phyloP scores from a whole-genome alignment of 2,113 vertebrate species.

The Thymallus thymallus region DNA sequence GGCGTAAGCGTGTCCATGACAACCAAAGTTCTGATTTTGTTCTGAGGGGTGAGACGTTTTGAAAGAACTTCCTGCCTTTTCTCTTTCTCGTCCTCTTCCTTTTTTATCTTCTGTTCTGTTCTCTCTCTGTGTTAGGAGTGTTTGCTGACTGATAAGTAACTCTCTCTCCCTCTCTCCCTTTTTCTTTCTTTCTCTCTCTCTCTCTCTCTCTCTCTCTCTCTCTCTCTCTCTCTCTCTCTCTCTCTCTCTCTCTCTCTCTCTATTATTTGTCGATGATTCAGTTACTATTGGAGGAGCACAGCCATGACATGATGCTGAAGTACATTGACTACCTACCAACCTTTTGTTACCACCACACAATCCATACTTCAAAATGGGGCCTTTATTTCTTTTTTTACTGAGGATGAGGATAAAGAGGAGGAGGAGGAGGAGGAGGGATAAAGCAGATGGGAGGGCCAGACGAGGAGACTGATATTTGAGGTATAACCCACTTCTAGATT shows the following conservation, averaged over 20 bases:
- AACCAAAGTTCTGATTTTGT: conserved; percentile 95
- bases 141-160: neutral
- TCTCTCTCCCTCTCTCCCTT: neutral
- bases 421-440: conserved; percentile 20
- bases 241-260: neutral
- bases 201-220: neutral
- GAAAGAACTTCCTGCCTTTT: neutral
- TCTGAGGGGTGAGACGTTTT: conserved; percentile 87
- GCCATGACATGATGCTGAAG: conserved; percentile 88
- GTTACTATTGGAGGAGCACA: conserved; percentile 92
- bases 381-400: conserved; percentile 82
- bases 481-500: conserved; percentile 52
- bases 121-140: neutral
- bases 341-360: conserved; percentile 84
- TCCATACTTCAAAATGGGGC: conserved; percentile 80
- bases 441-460: conserved; percentile 64
- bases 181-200: neutral
- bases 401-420: conserved; percentile 80
- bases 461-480: conserved; percentile 82
- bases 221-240: neutral
- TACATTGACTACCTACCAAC: conserved; percentile 90
- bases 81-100: neutral
- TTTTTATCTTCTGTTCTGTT: neutral
- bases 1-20: conserved; percentile 87
- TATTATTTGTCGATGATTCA: conserved; percentile 81